These are phyloP conservation scores for Taxidea taxus DNA, from an alignment of 2,113 vertebrate species.

Conservation along the genomic window DNA sequence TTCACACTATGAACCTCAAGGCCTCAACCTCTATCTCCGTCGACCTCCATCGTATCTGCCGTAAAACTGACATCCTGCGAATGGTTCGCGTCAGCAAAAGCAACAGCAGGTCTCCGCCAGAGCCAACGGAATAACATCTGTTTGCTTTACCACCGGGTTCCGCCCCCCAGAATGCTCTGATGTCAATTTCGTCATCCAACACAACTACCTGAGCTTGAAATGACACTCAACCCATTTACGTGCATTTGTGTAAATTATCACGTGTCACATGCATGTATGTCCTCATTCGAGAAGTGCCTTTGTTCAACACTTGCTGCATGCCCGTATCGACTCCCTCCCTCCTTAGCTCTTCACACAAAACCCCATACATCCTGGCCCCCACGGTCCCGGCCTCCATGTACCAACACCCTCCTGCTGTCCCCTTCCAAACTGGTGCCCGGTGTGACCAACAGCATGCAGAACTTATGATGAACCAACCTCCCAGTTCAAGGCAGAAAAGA, in stretches of 20 bases:
- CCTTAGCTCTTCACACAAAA: too few species aligned
- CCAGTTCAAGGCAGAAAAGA: too few species aligned
- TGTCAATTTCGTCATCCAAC: not conserved
- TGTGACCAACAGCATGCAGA: too few species aligned
- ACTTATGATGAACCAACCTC: rapidly evolving
- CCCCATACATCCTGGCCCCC: not conserved
- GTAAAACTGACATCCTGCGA: not conserved
- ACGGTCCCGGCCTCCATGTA: not conserved
- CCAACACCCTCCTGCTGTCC: not conserved
- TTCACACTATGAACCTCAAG: too few species aligned
- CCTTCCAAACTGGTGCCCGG: rapidly evolving
- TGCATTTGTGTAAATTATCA: not conserved
- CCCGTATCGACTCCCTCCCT: rapidly evolving
- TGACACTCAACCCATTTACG: too few species aligned
- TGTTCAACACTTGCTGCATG: rapidly evolving
- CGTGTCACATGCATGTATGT: not conserved
- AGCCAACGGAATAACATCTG: rapidly evolving
- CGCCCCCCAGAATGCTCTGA: not conserved
- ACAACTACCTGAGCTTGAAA: not conserved
- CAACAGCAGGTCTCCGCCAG: too few species aligned
- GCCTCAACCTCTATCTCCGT: not conserved
- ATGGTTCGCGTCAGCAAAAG: not conserved
- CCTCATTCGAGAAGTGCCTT: not conserved
- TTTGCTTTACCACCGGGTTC: not conserved
- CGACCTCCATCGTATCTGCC: rapidly evolving